Evolutionary conservation across 1,140 invertebrate genomes (phyloP).

Genomic region (Colletes latitarsis): DNA sequence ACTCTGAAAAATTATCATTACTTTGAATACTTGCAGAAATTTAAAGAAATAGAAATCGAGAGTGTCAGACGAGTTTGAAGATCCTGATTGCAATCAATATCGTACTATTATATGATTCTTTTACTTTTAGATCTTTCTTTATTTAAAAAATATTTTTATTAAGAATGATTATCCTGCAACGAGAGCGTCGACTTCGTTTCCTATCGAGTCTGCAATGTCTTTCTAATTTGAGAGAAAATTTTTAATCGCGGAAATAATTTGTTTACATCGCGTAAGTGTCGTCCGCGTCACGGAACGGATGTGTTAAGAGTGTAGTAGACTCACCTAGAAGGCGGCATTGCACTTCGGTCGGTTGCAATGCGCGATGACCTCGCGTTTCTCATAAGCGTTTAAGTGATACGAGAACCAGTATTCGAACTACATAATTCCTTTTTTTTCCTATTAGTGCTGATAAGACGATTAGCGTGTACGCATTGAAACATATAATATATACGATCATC

Average conservation of each 20-base stretch:
- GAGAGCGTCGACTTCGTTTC: too few relatives aligned
- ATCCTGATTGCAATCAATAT: too few relatives aligned
- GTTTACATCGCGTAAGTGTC: too few relatives aligned
- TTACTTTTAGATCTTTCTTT: not conserved
- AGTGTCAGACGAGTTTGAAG: too few relatives aligned
- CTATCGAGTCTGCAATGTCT: not conserved
- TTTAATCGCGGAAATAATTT: too few relatives aligned
- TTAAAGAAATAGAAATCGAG: not conserved
- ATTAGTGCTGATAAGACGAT: slow-evolving; percentile 63
- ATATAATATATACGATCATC: not conserved
- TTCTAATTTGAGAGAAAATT: not conserved
- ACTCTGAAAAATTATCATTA: not conserved
- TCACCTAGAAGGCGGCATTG: not conserved
- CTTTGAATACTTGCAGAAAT: not conserved
- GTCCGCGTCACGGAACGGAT: too few relatives aligned
- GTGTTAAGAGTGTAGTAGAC: too few relatives aligned
- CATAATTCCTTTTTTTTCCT: slow-evolving; percentile 56
- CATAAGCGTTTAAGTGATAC: slow-evolving; percentile 52
- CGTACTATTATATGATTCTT: not conserved
- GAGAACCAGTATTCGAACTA: slow-evolving; percentile 63
- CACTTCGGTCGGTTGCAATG: slow-evolving; percentile 4
- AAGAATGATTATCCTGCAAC: not conserved
- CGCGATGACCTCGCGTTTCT: slow-evolving; percentile 34
- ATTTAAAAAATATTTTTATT: not conserved
- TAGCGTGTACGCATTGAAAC: slow-evolving; percentile 18